These are phyloP conservation scores for Hyperopisus bebe DNA, from an alignment of 2,113 vertebrate genomes.

Conservation along the genomic window DNA sequence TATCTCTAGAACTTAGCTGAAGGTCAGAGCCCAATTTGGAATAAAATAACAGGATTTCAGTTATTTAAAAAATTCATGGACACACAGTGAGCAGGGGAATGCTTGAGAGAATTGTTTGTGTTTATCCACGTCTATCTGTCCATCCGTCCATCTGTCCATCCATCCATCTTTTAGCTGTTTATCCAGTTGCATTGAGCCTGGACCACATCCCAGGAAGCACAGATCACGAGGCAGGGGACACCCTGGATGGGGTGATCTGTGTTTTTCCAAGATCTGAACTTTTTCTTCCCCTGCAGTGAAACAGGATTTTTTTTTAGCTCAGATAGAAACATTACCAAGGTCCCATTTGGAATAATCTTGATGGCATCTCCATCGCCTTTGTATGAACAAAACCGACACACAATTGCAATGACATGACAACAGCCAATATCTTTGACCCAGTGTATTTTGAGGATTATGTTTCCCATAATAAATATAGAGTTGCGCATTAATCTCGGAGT, in stretches of 20 bases:
- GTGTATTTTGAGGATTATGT: neutral
- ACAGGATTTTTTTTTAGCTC: neutral
- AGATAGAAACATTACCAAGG: neutral
- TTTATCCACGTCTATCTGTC: neutral
- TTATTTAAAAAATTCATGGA: neutral
- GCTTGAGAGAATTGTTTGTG: neutral
- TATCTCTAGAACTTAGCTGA: neutral
- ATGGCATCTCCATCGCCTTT: neutral
- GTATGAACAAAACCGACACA: neutral
- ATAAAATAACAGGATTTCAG: neutral
- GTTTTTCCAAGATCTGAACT: neutral
- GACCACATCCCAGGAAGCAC: neutral
- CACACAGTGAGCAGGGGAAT: neutral
- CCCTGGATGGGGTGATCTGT: neutral
- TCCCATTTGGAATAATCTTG: neutral
- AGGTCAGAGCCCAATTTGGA: neutral
- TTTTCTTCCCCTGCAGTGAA: neutral
- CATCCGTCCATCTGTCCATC: neutral
- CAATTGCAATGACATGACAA: neutral
- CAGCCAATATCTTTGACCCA: neutral
- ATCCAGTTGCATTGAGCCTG: neutral
- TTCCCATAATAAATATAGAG: neutral
- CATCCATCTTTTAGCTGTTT: neutral
- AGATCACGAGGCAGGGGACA: neutral
- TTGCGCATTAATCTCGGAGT: neutral